These are phyloP conservation scores for Tetranychus cinnabarinus DNA, from an alignment of 1,140 invertebrate species.

Conservation along the genomic window DNA sequence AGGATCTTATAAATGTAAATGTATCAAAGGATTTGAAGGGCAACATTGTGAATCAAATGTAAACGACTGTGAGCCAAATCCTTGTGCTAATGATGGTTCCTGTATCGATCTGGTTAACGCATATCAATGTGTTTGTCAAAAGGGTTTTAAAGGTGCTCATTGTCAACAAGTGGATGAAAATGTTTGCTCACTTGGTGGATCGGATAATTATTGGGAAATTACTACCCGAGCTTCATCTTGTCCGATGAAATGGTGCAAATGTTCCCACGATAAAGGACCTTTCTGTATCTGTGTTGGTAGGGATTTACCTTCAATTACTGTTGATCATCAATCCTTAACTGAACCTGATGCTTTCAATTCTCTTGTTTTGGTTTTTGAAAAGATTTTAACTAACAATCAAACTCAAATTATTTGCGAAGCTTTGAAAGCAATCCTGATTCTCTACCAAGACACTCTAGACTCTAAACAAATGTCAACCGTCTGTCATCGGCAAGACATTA, in stretches of 20 bases:
- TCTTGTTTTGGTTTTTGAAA: not conserved
- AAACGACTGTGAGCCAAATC: constrained; percentile 63
- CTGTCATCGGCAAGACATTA: not conserved
- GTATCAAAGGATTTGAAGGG: constrained; percentile 33
- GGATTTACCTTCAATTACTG: not conserved
- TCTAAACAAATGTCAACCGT: not conserved
- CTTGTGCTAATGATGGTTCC: constrained; percentile 44
- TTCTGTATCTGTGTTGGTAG: not conserved
- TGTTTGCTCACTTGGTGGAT: constrained; percentile 15
- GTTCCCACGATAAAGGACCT: not conserved
- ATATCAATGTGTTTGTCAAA: constrained; percentile 39
- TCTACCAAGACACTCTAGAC: not conserved
- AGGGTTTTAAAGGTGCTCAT: constrained; percentile 43
- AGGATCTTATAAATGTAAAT: constrained; percentile 14
- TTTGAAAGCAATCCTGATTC: not conserved
- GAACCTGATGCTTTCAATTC: not conserved
- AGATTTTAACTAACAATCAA: not conserved
- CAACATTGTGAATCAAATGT: constrained; percentile 24
- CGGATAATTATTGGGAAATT: not conserved
- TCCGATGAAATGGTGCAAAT: not conserved
- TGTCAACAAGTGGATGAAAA: constrained; percentile 79
- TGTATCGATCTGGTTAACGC: constrained; percentile 16
- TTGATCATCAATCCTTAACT: not conserved
- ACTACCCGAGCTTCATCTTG: not conserved
- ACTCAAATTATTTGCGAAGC: not conserved